Evolutionary conservation across 2,797 vertebrate species (phyloP), one percentile per base, ranked within the genome.

Genomic region (Mormyrus hasselquistii): DNA sequence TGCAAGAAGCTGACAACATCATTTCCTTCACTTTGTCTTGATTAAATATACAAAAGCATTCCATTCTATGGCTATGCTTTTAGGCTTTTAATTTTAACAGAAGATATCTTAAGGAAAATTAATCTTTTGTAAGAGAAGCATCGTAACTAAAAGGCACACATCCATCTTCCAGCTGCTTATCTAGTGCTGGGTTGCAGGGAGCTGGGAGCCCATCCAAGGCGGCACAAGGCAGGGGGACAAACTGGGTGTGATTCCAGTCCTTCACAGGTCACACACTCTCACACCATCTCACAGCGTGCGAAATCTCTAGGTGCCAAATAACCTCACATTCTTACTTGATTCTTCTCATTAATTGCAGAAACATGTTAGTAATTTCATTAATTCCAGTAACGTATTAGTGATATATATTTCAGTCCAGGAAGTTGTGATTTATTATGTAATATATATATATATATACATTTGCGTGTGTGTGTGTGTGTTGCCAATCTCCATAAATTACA

Each of bases 11-110:
- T 5, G 83, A 25, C 49, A 29, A n/a, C 73, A 53, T 83, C 41
- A 50, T n/a, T 52, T 86, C 47, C 83, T 86, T n/a, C 2, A 2
- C 7, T 79, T 79, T 79, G 73, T 44, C 73, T 79, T 44, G 73
- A 79, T 79, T 79, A 79, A 79, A 79, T 41, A 44, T 44, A 44
- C 34, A 79, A 79, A 41, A 79, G 73, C 73, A 79, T 79, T 79
- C 44, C 73, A 44, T 79, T n/a, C 14, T 44, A n/a, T 79, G 73
- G 38, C 73, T 79, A n/a, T 79, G 38, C 38, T n/a, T n/a, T 79
- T 19, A 79, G 14, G 38, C 19, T 44, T 79, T 79, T 79, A 79
- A 44, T 79, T 38, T 44, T 79, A 79, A 79, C 73, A 38, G 73
- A 79, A n/a, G 38, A 79, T 16, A 79, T 14, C 41, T 79, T n/a